Base-by-base conservation (phyloP, 2,888 invertebrate genomes). In the Willowsia nigromaculata region DNA sequence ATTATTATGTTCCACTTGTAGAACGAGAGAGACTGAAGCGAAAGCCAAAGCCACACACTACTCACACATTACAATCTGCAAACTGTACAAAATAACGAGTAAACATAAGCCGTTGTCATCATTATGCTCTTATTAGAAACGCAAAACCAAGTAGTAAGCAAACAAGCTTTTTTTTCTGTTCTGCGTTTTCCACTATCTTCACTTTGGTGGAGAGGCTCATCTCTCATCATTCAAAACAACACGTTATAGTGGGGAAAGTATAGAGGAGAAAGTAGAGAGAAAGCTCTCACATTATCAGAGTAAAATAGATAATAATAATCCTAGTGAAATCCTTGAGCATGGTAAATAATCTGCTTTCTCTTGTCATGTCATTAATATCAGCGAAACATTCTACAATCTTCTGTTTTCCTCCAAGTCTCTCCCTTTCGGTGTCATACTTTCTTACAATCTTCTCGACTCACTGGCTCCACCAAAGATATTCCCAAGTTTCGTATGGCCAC, bases 1-100 rank as follows among this genome's bases (percentile, higher is more conserved):
- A 80, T 80, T 80, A 80, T 80, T 80, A 56, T 80, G 78, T 80
- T 80, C 78, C 78, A 80, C 78, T 80, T 80, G 78, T 80, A 56
- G 78, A 53, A 18, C 25, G 3, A 22, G 56, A 3, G 22, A 22
- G 22, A 25, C 5, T 2, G 18, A 1, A 59, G 11, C 13, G 27
- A 25, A 18, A 59, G 5, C 27, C 30, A n/a, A 30, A 33, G 15
- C 27, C 2, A 9, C 25, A 59, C n/a, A 62, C 15, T 62, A 62
- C 62, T 0, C 30, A 30, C n/a, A 68, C 40, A 53, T 37, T 22
- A n/a, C n/a, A n/a, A n/a, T n/a, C n/a, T n/a, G n/a, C n/a, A n/a
- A n/a, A n/a, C n/a, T n/a, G n/a, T n/a, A n/a, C n/a, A n/a, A n/a
- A n/a, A n/a, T n/a, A n/a, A n/a, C n/a, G n/a, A n/a, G n/a, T n/a